phyloP scores from a whole-genome alignment of 2,113 vertebrate species.

The Eubucco bourcierii region DNA sequence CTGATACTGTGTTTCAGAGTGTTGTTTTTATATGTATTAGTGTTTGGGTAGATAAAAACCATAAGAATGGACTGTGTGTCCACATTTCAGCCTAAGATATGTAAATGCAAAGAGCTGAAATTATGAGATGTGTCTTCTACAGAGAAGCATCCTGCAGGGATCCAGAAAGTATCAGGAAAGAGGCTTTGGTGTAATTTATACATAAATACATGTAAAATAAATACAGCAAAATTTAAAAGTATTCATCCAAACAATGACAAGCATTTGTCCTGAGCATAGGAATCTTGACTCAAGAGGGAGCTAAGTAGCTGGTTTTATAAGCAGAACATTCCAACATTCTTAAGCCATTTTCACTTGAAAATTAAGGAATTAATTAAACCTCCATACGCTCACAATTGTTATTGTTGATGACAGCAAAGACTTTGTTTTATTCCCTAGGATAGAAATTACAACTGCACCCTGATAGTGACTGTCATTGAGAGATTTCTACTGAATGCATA shows the following conservation, averaged over 20 bases:
- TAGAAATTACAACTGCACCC: background rate
- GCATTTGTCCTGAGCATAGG: background rate
- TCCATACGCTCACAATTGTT: background rate
- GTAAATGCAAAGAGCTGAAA: background rate
- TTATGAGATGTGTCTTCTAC: background rate
- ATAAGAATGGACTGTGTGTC: background rate
- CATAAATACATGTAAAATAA: background rate
- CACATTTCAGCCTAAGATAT: background rate
- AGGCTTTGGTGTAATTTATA: background rate
- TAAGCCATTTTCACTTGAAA: slow-evolving; percentile 16
- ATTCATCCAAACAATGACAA: background rate
- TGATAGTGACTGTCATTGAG: background rate
- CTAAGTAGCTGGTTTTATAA: slow-evolving; percentile 47
- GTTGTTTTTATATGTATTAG: background rate
- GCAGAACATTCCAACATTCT: background rate
- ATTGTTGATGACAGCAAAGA: background rate
- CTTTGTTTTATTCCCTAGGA: background rate
- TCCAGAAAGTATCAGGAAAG: background rate
- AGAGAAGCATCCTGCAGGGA: background rate
- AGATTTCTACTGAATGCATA: background rate
- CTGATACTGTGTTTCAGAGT: background rate
- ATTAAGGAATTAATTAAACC: slow-evolving; percentile 23
- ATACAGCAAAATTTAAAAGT: background rate
- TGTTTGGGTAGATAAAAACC: background rate
- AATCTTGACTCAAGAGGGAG: slow-evolving; percentile 68